Conservation (phyloP, 1,140 invertebrate genomes). For the Drosophila sulfurigaster region DNA sequence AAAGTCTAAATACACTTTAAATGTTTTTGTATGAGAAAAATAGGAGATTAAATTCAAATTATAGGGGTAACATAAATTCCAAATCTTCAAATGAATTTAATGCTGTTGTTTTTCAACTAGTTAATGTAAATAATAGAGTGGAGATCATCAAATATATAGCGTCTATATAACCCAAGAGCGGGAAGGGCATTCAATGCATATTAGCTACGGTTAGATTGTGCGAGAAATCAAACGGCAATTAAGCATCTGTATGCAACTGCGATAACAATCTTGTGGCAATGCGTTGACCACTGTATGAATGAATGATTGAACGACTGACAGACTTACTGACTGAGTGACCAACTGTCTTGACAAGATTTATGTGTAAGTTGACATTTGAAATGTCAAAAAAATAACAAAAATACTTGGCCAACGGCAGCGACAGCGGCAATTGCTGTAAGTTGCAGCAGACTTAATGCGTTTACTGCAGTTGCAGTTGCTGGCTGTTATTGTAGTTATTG, state of each 20-base stretch:
- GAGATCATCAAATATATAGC: no score
- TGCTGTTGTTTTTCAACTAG: no score
- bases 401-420: constrained; percentile 44
- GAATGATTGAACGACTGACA: constrained; percentile 50
- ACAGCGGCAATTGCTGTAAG: constrained; percentile 17
- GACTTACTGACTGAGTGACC: constrained; percentile 47
- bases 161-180: background rate
- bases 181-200: constrained; percentile 10
- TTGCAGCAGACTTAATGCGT: constrained; percentile 39
- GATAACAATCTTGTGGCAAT: constrained; percentile 75
- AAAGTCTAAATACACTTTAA: constrained; percentile 24
- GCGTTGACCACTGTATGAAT: constrained; percentile 65
- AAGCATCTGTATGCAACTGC: constrained; percentile 64
- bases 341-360: constrained; percentile 43
- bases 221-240: constrained; percentile 72
- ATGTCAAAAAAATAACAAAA: constrained; percentile 62
- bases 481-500: constrained; percentile 8
- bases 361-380: constrained; percentile 74
- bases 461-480: constrained; percentile 17
- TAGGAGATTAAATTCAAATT: background rate
- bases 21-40: no score
- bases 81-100: background rate
- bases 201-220: constrained; percentile 18
- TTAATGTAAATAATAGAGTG: no score
- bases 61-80: background rate